A percentile compares a stretch with the other conserved stretches of the same genome.
Conservation (phyloP, 1,140 invertebrate species). For the Apis laboriosa region DNA sequence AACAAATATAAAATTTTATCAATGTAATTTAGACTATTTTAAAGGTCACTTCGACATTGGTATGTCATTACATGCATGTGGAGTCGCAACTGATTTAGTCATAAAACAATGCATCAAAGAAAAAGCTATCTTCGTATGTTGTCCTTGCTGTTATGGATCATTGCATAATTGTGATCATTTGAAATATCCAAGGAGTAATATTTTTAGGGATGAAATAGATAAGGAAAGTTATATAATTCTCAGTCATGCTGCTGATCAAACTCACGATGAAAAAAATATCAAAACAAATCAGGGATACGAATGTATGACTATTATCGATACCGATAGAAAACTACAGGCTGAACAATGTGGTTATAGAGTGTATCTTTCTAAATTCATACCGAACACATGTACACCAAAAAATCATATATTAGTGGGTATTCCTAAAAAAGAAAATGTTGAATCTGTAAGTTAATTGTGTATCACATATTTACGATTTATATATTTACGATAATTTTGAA, state of each 20-base stretch:
- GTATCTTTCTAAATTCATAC: slow-evolving; percentile 87
- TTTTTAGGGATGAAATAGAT: slow-evolving; percentile 80
- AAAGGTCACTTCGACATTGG: slow-evolving; percentile 90
- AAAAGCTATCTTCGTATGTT: slow-evolving; percentile 92
- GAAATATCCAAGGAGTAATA: slow-evolving; percentile 87
- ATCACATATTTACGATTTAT: background rate
- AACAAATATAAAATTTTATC: slow-evolving; percentile 90
- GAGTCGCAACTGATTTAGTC: slow-evolving; percentile 96
- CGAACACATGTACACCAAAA: slow-evolving; percentile 93
- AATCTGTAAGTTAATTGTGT: background rate
- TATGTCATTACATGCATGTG: slow-evolving; percentile 94
- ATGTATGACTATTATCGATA: slow-evolving; percentile 95
- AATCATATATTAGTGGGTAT: slow-evolving; percentile 95
- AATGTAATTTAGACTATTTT: slow-evolving; percentile 94
- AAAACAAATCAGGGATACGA: slow-evolving; percentile 87
- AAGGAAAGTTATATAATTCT: slow-evolving; percentile 89
- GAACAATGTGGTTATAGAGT: slow-evolving; percentile 89
- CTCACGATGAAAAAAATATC: slow-evolving; percentile 87
- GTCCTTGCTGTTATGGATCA: slow-evolving; percentile 97
- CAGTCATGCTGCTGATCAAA: slow-evolving; percentile 95
- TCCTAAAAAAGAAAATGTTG: slow-evolving; percentile 52
- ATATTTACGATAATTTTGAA: background rate
- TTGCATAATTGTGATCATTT: slow-evolving; percentile 88
- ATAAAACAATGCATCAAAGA: slow-evolving; percentile 90
- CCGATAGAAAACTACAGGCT: slow-evolving; percentile 89